Percentiles rank a stretch among this genome's conserved stretches.
phyloP scores from a whole-genome alignment of 2,888 invertebrate species.

The Hirudinaria manillensis region DNA sequence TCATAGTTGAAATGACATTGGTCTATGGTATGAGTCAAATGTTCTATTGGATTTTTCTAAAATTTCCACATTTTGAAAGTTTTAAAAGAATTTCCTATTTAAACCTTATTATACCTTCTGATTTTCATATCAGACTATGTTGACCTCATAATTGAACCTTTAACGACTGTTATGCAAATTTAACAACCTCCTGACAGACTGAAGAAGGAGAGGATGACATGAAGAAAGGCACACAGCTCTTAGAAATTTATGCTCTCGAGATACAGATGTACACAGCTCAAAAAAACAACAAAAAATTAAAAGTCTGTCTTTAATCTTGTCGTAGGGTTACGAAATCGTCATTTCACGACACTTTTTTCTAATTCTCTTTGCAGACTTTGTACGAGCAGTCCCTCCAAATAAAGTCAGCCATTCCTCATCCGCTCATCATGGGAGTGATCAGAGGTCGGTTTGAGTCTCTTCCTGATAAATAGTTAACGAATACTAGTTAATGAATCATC shows the following conservation, averaged over 20 bases:
- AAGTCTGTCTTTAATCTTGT: conserved; percentile 42
- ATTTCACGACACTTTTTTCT: background rate
- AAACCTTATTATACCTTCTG: too few relatives aligned
- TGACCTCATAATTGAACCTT: too few relatives aligned
- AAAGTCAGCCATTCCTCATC: conserved; percentile 99
- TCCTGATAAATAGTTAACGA: background rate
- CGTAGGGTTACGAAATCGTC: background rate
- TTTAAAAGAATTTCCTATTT: too few relatives aligned
- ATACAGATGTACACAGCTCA: conserved; percentile 99
- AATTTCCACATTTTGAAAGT: background rate
- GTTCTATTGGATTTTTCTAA: background rate
- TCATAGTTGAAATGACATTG: background rate
- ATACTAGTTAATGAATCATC: background rate
- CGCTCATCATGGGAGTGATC: conserved; percentile 97
- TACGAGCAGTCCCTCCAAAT: conserved; percentile 97
- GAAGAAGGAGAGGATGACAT: conserved; percentile 95
- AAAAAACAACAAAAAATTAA: conserved; percentile 93
- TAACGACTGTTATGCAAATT: too few relatives aligned
- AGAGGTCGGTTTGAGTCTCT: conserved; percentile 62
- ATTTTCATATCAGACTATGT: too few relatives aligned
- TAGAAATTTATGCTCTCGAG: conserved; percentile 96
- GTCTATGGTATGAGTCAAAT: background rate
- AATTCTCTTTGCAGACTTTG: conserved; percentile 60
- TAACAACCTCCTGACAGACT: conserved; percentile 61
- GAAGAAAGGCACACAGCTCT: conserved; percentile 87